Percentiles rank a stretch among this genome's conserved stretches.
Evolutionary conservation across 2,113 vertebrate species (phyloP).

Genomic region (Octodon degus): DNA sequence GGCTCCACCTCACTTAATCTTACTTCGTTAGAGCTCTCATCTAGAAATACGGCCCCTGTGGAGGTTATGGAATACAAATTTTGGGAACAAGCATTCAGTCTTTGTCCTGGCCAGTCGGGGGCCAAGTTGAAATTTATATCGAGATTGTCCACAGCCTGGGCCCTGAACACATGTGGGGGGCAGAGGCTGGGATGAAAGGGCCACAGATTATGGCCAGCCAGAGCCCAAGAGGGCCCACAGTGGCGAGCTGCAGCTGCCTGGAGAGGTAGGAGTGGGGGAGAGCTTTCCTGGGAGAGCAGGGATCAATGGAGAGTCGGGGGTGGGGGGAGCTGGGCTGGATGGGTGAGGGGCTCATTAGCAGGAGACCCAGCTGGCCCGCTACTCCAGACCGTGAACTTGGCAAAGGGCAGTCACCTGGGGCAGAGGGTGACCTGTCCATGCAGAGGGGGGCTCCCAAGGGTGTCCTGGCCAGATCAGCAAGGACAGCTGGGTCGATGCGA

Average conservation of each 20-base stretch:
- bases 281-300: background rate
- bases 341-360: slow-evolving; percentile 56
- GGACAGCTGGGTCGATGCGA: slow-evolving; percentile 49
- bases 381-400: slow-evolving; percentile 81
- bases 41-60: background rate
- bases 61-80: background rate
- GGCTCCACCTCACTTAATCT: background rate
- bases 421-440: slow-evolving; percentile 41
- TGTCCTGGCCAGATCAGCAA: slow-evolving; percentile 64
- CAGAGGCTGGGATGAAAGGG: accelerated
- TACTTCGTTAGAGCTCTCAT: background rate
- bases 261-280: background rate
- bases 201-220: background rate
- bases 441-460: slow-evolving; percentile 37
- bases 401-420: slow-evolving; percentile 76
- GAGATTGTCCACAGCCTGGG: background rate
- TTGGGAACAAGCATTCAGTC: background rate
- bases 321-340: background rate
- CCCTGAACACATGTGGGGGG: background rate
- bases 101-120: background rate
- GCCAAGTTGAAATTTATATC: background rate
- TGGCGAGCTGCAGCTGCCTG: accelerated
- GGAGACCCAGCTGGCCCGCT: slow-evolving; percentile 73
- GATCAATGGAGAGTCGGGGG: background rate
- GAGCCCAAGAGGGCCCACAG: background rate